Percentiles rank a stretch among this genome's conserved stretches.
phyloP scores from a whole-genome alignment of 2,888 invertebrate species.

The Nemotelus nigrinus region DNA sequence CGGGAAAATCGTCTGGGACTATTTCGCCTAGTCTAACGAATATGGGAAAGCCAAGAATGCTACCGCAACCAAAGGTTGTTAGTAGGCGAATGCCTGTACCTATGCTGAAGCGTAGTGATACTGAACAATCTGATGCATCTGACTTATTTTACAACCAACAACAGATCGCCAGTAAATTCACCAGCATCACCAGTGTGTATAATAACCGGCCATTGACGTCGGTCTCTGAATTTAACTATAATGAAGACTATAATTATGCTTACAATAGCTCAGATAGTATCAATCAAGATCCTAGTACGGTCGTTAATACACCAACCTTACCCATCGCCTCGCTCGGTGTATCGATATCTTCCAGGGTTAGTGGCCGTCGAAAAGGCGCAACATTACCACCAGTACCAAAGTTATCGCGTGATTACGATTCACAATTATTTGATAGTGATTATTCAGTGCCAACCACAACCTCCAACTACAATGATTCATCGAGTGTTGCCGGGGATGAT shows the following conservation, averaged over 20 bases:
- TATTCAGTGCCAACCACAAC: constrained; percentile 10
- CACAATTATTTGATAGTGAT: constrained; percentile 41
- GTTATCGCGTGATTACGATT: constrained; percentile 16
- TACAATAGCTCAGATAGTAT: constrained; percentile 75
- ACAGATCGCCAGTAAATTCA: constrained; percentile 56
- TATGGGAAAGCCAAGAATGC: constrained; percentile 46
- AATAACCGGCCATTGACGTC: constrained; percentile 51
- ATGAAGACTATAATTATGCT: constrained; percentile 77
- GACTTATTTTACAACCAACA: constrained; percentile 49
- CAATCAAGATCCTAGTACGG: constrained; percentile 55
- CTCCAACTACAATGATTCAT: constrained; percentile 7
- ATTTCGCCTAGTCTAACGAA: constrained; percentile 27
- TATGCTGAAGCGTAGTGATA: constrained; percentile 42
- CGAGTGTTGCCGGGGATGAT: constrained; percentile 25
- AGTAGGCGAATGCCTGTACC: constrained; percentile 47
- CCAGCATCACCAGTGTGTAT: constrained; percentile 44
- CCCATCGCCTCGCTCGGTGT: neutral
- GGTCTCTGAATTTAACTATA: constrained; percentile 66
- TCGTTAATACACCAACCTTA: constrained; percentile 53
- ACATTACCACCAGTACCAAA: constrained; percentile 47
- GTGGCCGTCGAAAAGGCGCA: constrained; percentile 50
- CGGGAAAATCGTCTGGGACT: constrained; percentile 39
- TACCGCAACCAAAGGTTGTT: constrained; percentile 48
- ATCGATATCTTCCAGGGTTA: constrained; percentile 6
- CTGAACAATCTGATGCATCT: constrained; percentile 8